Evolutionary conservation across 2,888 invertebrate genomes (phyloP).

Genomic region (Falcaria lacertinaria): DNA sequence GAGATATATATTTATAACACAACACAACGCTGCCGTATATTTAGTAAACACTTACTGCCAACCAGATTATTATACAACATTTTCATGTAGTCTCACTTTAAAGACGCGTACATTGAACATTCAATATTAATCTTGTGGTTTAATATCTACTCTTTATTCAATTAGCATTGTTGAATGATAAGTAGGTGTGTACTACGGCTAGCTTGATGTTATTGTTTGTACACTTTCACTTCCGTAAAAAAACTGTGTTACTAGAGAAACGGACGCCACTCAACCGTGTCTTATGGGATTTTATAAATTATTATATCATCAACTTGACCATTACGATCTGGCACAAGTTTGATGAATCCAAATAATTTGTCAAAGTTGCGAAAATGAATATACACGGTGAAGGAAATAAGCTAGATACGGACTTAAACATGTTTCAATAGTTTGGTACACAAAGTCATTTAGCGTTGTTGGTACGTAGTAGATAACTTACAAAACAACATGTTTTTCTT

Average conservation of each 20-base stretch:
- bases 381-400: not conserved
- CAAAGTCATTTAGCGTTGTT: too few species aligned
- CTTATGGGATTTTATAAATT: constrained; percentile 3
- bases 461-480: too few species aligned
- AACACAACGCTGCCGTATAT: not conserved
- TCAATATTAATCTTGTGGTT: not conserved
- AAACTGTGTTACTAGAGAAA: constrained; percentile 16
- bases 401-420: too few species aligned
- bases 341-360: not conserved
- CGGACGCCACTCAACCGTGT: constrained; percentile 15
- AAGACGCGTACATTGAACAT: not conserved
- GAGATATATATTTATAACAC: not conserved
- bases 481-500: too few species aligned
- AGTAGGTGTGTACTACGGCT: not conserved
- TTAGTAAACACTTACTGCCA: not conserved
- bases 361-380: not conserved
- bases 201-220: constrained; percentile 14
- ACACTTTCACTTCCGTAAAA: constrained; percentile 23
- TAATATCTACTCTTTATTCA: not conserved
- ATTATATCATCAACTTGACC: not conserved
- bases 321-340: not conserved
- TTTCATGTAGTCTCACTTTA: not conserved
- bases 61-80: not conserved
- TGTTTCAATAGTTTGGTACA: too few species aligned
- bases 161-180: not conserved